Conservation (phyloP, 2,797 vertebrate genomes). For the Mormyrops attenuatus region DNA sequence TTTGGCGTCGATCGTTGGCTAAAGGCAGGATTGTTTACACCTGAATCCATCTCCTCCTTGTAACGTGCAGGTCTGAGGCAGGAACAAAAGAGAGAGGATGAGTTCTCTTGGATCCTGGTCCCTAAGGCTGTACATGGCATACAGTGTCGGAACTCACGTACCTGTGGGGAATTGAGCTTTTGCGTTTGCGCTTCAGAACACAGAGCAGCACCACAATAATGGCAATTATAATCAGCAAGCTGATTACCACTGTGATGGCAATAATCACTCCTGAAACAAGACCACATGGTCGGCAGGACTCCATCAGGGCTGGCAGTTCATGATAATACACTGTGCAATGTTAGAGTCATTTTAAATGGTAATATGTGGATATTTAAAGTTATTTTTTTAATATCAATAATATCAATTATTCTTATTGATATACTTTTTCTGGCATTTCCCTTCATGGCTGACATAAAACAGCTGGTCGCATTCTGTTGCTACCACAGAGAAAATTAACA, state of each 20-base stretch:
- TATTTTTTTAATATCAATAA: no score
- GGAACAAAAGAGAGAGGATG: background rate
- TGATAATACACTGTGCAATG: background rate
- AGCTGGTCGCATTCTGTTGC: background rate
- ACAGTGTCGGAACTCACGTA: constrained; percentile 30
- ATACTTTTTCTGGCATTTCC: background rate
- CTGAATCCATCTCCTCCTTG: constrained; percentile 30
- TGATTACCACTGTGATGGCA: constrained; percentile 35
- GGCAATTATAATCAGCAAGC: constrained; percentile 39
- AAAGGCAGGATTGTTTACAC: background rate
- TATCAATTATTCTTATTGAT: background rate
- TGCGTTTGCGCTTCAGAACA: constrained; percentile 47
- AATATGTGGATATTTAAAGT: background rate
- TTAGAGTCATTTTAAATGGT: background rate
- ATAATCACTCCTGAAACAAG: constrained; percentile 10
- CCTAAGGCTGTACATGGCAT: background rate
- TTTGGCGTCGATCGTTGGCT: background rate
- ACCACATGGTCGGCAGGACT: background rate
- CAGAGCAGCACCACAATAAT: constrained; percentile 30
- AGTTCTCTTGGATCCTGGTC: background rate
- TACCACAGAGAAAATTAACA: background rate
- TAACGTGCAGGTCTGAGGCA: constrained; percentile 32
- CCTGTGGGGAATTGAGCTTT: constrained; percentile 30
- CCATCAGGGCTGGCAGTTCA: background rate
- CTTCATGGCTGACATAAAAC: background rate